Evolutionary conservation across 2,797 vertebrate species (phyloP).

Genomic region (Muscicapa comitata): DNA sequence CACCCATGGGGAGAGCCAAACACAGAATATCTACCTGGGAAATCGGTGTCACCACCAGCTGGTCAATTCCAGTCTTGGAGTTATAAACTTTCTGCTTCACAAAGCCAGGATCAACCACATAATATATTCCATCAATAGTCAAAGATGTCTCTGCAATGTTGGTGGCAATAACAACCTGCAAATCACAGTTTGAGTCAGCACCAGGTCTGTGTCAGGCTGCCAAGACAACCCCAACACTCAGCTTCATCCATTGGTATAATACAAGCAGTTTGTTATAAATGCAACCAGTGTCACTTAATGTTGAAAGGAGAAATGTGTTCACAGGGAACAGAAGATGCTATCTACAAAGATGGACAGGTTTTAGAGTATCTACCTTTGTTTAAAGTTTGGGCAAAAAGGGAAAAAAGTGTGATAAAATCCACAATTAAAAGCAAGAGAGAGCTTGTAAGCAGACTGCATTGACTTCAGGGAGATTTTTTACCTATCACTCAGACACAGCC

Average conservation of each 20-base stretch:
- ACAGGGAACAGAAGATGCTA: not conserved
- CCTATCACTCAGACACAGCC: not conserved
- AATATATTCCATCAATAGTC: conserved; percentile 98
- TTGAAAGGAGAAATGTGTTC: not conserved
- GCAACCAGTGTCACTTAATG: not conserved
- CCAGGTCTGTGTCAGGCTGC: not conserved
- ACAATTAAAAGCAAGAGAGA: not conserved
- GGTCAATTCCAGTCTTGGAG: conserved; percentile 98
- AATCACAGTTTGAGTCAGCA: not conserved
- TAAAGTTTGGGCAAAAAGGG: not conserved
- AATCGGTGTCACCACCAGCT: conserved; percentile 97
- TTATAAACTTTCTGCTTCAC: conserved; percentile 99
- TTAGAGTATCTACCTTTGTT: not conserved
- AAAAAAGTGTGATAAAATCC: not conserved
- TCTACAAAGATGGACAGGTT: not conserved
- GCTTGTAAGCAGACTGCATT: not conserved
- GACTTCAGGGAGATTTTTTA: not conserved
- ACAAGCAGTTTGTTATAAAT: accelerated
- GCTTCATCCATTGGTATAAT: accelerated
- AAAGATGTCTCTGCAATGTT: conserved; percentile 97
- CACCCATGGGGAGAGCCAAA: not conserved
- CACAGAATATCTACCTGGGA: conserved; percentile 84
- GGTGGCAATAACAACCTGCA: conserved; percentile 94
- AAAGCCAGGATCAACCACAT: conserved; percentile 96
- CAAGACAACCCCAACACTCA: not conserved